A percentile compares a stretch with the other conserved stretches of the same genome.
Evolutionary conservation across 23 tunicate species (phyloP).

Genomic region (Trididemnum clinides): DNA sequence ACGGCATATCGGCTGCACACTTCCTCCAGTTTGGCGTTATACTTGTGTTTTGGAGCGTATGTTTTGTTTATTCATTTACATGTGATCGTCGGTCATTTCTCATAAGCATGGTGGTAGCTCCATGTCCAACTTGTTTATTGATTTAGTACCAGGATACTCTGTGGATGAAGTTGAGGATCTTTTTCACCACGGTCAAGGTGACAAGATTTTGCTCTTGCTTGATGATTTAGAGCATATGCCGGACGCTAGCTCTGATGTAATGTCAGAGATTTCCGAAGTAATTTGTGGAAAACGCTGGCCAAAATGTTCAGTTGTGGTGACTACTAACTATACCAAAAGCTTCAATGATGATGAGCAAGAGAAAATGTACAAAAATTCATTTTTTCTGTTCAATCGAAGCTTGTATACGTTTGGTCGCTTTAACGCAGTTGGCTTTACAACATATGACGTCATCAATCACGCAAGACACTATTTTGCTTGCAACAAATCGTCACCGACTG

Average conservation of each 20-base stretch:
- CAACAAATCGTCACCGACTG: not conserved
- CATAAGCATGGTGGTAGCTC: not conserved
- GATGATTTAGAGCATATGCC: slow-evolving; percentile 53
- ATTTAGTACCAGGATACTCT: not conserved
- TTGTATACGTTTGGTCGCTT: not conserved
- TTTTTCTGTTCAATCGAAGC: not conserved
- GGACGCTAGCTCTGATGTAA: slow-evolving; percentile 28
- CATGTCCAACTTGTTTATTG: not conserved
- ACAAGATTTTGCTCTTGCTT: slow-evolving; percentile 38
- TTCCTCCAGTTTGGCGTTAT: no score
- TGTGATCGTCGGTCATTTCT: not conserved
- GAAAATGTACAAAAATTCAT: not conserved
- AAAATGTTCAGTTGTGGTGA: slow-evolving; percentile 43
- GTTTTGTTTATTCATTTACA: not conserved
- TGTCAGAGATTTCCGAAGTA: slow-evolving; percentile 68
- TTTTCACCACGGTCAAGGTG: slow-evolving; percentile 38
- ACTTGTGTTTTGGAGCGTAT: not conserved
- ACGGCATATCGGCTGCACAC: no score
- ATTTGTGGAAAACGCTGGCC: slow-evolving; percentile 57
- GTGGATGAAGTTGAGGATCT: slow-evolving; percentile 51
- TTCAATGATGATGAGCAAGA: not conserved
- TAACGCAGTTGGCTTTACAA: slow-evolving; percentile 21
- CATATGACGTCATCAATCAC: slow-evolving; percentile 50
- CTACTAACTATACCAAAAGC: not conserved
- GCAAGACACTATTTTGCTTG: slow-evolving; percentile 5